Percentiles rank a stretch among this genome's conserved stretches.
Evolutionary conservation across 2,888 invertebrate genomes (phyloP).

Genomic region (Lasioglossum oenotherae): DNA sequence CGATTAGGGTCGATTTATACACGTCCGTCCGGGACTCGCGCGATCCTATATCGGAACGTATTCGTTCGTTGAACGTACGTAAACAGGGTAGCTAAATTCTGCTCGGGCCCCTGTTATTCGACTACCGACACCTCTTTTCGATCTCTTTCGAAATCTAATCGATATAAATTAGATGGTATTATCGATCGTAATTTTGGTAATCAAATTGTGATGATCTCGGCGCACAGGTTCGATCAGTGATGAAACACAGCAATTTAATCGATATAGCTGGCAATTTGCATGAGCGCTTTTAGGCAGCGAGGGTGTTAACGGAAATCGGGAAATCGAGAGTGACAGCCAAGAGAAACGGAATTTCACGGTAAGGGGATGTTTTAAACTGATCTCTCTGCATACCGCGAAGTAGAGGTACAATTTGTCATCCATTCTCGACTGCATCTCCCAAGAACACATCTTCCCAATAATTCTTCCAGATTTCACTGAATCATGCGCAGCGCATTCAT

Average conservation of each 20-base stretch:
- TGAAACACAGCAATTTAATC: too few relatives aligned
- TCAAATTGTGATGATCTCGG: too few relatives aligned
- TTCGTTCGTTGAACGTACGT: not conserved
- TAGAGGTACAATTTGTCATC: not conserved
- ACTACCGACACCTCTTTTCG: too few relatives aligned
- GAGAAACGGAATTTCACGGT: not conserved
- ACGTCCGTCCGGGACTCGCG: not conserved
- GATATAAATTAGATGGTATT: too few relatives aligned
- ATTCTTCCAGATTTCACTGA: not conserved
- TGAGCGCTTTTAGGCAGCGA: too few relatives aligned
- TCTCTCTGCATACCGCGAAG: not conserved
- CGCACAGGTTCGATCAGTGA: too few relatives aligned
- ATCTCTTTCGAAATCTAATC: too few relatives aligned
- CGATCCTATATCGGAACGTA: not conserved
- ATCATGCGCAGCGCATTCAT: not conserved
- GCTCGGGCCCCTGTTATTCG: too few relatives aligned
- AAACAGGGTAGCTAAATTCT: not conserved
- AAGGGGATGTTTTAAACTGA: not conserved
- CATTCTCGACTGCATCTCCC: not conserved
- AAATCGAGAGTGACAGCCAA: too few relatives aligned
- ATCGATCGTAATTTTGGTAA: too few relatives aligned
- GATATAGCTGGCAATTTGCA: too few relatives aligned
- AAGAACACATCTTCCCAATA: not conserved
- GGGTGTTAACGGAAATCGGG: too few relatives aligned
- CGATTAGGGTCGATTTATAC: conserved; percentile 18